Base-by-base conservation (phyloP, 2,888 invertebrate genomes). In the Thelaira solivaga region DNA sequence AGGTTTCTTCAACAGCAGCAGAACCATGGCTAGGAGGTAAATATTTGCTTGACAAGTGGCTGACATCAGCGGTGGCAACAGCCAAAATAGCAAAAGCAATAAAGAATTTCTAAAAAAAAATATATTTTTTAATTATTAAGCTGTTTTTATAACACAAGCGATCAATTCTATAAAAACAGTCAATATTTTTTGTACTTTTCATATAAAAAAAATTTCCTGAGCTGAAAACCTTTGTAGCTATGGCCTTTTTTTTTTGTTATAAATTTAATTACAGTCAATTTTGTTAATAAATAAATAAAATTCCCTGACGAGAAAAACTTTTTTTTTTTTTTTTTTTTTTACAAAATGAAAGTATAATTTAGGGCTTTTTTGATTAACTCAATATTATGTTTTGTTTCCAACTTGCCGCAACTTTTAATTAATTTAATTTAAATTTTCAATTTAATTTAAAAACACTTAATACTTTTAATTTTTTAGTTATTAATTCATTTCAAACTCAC, bases 1-100 rank as follows among this genome's bases (percentile, higher is more conserved):
- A 76, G 24, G 29, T 34, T 18, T 43, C 85, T 84, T 55, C n/a
- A n/a, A 81, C 82, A 77, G 72, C 79, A 57, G 81, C 81, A 41
- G 80, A 53, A 31, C 47, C 45, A 57, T 82, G 83, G 39, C 36
- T 65, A 41, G 86, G 86, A 24, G 86, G 87, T 83, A 87, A 81
- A 45, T 87, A 87, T 24, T 65, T 77, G 59, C 71, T 84, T 13
- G 81, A 5, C 83, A 88, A 80, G 55, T 88, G 88, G 81, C 88
- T 88, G 29, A 88, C 88, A 84, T 88, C 88, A 81, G 88, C 88
- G 41, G 85, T 82, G 71, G 83, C 87, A 81, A 84, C 81, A 81
- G 86, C 86, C 82, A 85, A 79, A 65, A 85, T 74, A 65, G 87
- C 87, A 76, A 80, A 80, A 55, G 81, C 80, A 80, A 87, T 82